Base-by-base conservation (phyloP, 2,888 invertebrate genomes). In the Drosophila subsilvestris region DNA sequence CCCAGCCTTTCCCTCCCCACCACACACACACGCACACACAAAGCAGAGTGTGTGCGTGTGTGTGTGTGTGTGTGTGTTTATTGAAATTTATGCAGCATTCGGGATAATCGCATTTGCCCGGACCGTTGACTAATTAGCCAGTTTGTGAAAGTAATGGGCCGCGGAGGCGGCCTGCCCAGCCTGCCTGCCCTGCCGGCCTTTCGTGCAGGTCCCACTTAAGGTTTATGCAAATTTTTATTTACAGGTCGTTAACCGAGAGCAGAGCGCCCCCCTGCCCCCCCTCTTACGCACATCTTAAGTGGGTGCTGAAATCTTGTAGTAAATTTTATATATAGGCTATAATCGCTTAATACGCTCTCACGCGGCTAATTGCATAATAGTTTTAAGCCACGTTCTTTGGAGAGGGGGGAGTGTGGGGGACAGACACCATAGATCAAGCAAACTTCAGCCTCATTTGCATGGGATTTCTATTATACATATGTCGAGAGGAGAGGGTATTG, bases 131-230 rank as follows among this genome's bases (percentile, higher is more conserved):
- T 86, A 89, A 86, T 86, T 89, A 89, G 89, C 65, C 73, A 78
- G 71, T 78, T 89, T 86, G 86, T 88, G 86, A 89, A 89, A 88
- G 89, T 88, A 85, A 87, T 89, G 77, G 75, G 48, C 68, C 55
- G 48, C 32, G 69, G 48, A 32, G 51, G 58, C 55, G 51, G 55
- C 57, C 55, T 54, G 49, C 60, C 56, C 29, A 48, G 45, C 29
- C 7, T 20, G 20, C 3, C 32, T 51, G 45, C 29, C 9, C 25
- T 20, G 45, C n/a, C 57, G 57, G 25, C 53, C 77, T 77, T 66
- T 66, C 63, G 68, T 74, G 74, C 53, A 62, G 37, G 60, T 56
- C 32, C 72, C 73, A 59, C 68, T 79, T 69, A 27, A 53, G 63
- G 83, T 78, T 79, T 89, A 85, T 85, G 84, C 70, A 79, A 85